phyloP scores from a whole-genome alignment of 2,113 vertebrate genomes.

The Montifringilla adamsi region DNA sequence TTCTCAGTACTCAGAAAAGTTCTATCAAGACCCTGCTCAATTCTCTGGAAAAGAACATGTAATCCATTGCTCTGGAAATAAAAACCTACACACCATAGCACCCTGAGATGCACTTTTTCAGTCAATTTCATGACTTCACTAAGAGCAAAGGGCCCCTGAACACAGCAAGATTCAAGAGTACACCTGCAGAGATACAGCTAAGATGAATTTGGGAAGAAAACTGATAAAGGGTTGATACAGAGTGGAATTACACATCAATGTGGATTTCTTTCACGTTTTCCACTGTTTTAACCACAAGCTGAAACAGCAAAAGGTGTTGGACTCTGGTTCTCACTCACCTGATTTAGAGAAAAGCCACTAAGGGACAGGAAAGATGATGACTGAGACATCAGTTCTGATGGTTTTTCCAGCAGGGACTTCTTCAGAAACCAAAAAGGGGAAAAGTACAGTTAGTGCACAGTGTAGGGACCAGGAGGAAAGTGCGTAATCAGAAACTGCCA shows the following conservation, averaged over 20 bases:
- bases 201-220: not conserved
- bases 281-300: not conserved
- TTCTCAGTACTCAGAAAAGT: not conserved
- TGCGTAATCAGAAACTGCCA: not conserved
- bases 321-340: slow-evolving; percentile 74
- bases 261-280: not conserved
- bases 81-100: not conserved
- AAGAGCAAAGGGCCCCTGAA: not conserved
- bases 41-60: not conserved
- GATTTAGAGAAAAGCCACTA: slow-evolving; percentile 89
- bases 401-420: slow-evolving; percentile 89
- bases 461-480: not conserved
- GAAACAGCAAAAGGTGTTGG: not conserved
- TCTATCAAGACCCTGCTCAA: not conserved
- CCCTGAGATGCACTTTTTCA: not conserved
- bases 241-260: not conserved
- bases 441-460: not conserved
- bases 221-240: not conserved
- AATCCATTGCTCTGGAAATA: not conserved
- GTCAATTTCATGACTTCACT: not conserved
- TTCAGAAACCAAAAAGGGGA: slow-evolving; percentile 52
- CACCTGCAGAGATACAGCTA: not conserved
- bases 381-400: slow-evolving; percentile 84
- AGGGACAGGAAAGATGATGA: slow-evolving; percentile 89
- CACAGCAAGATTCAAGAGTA: not conserved